Percentiles rank a stretch among this genome's conserved stretches.
Evolutionary conservation across 2,797 vertebrate species (phyloP).

Genomic region (Gila robusta): DNA sequence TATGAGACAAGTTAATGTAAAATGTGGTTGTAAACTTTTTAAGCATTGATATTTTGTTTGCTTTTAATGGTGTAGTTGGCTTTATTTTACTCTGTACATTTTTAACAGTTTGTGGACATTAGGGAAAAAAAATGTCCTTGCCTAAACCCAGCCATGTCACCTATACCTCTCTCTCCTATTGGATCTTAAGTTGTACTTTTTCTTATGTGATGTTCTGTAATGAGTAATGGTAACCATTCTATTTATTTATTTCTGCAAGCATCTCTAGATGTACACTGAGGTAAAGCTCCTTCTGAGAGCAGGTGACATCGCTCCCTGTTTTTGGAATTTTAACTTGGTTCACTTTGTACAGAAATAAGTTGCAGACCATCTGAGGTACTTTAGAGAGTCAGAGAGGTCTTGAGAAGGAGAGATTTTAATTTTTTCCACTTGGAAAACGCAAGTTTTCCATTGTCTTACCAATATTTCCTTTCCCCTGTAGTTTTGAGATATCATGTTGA

Average conservation of each 20-base stretch:
- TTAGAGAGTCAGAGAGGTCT: constrained; percentile 29
- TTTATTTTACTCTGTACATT: constrained; percentile 69
- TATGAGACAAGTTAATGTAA: constrained; percentile 81
- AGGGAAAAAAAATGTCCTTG: constrained; percentile 66
- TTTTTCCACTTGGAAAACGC: constrained; percentile 73
- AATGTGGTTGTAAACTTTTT: constrained; percentile 84
- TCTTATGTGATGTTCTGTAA: constrained; percentile 77
- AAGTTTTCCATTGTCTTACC: constrained; percentile 77
- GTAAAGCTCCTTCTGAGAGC: constrained; percentile 62
- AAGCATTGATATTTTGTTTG: constrained; percentile 76
- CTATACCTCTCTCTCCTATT: constrained; percentile 66
- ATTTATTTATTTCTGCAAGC: constrained; percentile 82
- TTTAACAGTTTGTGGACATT: constrained; percentile 75
- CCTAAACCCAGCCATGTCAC: constrained; percentile 64
- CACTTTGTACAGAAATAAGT: constrained; percentile 74
- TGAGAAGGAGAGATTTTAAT: constrained; percentile 59
- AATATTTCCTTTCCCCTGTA: constrained; percentile 73
- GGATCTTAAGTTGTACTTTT: constrained; percentile 79
- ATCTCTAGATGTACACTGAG: constrained; percentile 69
- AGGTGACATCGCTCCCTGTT: constrained; percentile 69
- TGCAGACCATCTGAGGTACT: constrained; percentile 41
- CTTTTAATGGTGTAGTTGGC: constrained; percentile 78
- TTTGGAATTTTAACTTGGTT: constrained; percentile 74
- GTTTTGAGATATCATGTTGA: constrained; percentile 72
- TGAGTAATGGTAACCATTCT: constrained; percentile 74